Base-by-base conservation (phyloP, 1,140 invertebrate species). In the Saccostrea glomerata region DNA sequence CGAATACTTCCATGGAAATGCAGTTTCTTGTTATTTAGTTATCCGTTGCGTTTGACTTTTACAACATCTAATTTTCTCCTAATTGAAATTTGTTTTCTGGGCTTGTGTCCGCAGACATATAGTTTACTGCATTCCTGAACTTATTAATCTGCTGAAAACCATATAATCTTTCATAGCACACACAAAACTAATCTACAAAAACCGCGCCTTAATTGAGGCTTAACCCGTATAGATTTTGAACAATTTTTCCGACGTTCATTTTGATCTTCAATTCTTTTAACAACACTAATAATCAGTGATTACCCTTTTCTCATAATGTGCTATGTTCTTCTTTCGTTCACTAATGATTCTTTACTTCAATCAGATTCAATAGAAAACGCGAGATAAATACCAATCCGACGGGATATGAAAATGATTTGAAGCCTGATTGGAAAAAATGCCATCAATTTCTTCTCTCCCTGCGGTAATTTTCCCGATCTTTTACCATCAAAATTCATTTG, bases 401-500 rank as follows among this genome's bases (percentile, higher is more conserved):
- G 84, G 84, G 84, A 85, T 85, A 85, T 85, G 84, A 85, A 85
- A 85, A 60, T 85, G 47, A 58, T 85, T 60, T 58, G 25, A 85
- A 60, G 47, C 30, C 55, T 85, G 84, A 85, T 85, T 85, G 84
- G 84, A 56, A 85, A 85, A 85, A 85, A 58, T 85, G 55, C 84
- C 84, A 85, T 85, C 84, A 85, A 85, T 85, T 85, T 60, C 55
- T 85, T 17, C 13, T 85, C 47, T 85, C 84, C 84, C 84, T 60
- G 55, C 36, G 84, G 84, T 85, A 85, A 85, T 85, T 85, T 85
- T 85, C 84, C 30, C 84, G 55, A 63, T 85, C 84, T 85, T 85
- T 63, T 58, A 60, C 84, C 56, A 85, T 85, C 84, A 85, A 85
- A 85, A 85, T 85, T 85, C 84, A 85, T 85, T 85, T 85, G 84